These are phyloP conservation scores for Ictalurus punctatus DNA, from an alignment of 2,113 vertebrate genomes.

Conservation along the genomic window DNA sequence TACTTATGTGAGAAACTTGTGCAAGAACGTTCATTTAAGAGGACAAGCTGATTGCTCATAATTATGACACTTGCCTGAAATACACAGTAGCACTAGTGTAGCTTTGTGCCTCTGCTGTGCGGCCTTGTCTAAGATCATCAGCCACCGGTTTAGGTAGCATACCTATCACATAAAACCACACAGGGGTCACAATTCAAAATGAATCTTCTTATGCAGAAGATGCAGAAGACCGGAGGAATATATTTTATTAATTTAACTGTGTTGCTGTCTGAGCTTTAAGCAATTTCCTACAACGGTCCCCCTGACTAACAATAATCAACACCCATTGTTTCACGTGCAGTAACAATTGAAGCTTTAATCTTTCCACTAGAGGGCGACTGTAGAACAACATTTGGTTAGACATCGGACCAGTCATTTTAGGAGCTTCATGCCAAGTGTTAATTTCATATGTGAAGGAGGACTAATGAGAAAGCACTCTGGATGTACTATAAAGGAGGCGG, in stretches of 20 bases:
- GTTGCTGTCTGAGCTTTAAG: neutral
- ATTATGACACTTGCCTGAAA: conserved; percentile 66
- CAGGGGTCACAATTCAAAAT: neutral
- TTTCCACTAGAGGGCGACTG: conserved; percentile 13
- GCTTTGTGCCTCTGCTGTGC: conserved; percentile 68
- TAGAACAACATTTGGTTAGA: neutral
- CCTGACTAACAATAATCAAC: neutral
- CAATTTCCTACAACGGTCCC: neutral
- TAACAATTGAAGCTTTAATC: neutral
- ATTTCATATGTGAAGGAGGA: neutral
- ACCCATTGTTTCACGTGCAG: neutral
- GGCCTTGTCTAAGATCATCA: conserved; percentile 73
- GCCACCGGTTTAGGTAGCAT: conserved; percentile 76
- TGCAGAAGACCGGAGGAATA: neutral
- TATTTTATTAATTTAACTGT: neutral
- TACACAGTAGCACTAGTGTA: conserved; percentile 74
- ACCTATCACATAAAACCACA: conserved; percentile 56
- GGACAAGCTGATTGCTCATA: neutral
- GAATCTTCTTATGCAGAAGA: neutral
- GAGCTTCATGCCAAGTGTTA: neutral
- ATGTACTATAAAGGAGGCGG: conserved; percentile 74
- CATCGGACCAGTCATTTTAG: neutral
- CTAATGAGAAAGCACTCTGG: neutral
- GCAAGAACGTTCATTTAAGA: neutral
- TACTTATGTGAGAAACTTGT: neutral